Base-by-base conservation (phyloP, 2,113 vertebrate species). In the Lasiurus cinereus region DNA sequence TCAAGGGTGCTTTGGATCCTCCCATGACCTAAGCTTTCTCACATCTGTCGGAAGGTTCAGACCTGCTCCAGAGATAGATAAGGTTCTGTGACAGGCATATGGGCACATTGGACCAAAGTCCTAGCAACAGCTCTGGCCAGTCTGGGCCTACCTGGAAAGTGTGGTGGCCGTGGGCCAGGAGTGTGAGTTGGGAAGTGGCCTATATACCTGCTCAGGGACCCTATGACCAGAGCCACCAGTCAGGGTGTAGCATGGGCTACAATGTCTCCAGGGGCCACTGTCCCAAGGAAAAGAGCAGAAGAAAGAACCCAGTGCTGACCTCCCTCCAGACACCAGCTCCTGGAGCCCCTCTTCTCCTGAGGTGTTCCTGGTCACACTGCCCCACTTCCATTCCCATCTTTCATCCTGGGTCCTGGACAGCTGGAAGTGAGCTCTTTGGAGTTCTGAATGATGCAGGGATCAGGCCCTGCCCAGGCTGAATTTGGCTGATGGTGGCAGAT, bases 261-360 rank as follows among this genome's bases (percentile, higher is more conserved):
- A 27, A 62, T 18, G 46, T 39, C 31, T 83, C 54, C 70, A 76
- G 88, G 36, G 67, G 50, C 69, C 87, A 72, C 36, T 46, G 64
- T 64, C 66, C 5, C 0, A 54, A 88, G 39, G 39, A 91, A 76
- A 43, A 43, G 39, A 64, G 22, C 22, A 52, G 21, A 19, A 33
- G 78, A 62, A 56, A 50, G 70, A 50, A 8, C 27, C 39, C 43
- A 14, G 4, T 22, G 19, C 33, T 15, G 11, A 10, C 67, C 27
- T 64, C 64, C 70, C 14, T 15, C 6, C 1, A 19, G 52, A 18
- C 29, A 6, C 31, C 78, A 14, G 67, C n/a, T 62, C 62, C 72
- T 10, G 7, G 43, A 8, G 3, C 62, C 52, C 54, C 4, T 2
- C 62, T 78, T 54, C 50, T 62, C 9, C 48, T 1, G 0, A 5